Evolutionary conservation across 2,888 invertebrate genomes (phyloP), one percentile per base, ranked within the genome.

Genomic region (Anaspis maculata): DNA sequence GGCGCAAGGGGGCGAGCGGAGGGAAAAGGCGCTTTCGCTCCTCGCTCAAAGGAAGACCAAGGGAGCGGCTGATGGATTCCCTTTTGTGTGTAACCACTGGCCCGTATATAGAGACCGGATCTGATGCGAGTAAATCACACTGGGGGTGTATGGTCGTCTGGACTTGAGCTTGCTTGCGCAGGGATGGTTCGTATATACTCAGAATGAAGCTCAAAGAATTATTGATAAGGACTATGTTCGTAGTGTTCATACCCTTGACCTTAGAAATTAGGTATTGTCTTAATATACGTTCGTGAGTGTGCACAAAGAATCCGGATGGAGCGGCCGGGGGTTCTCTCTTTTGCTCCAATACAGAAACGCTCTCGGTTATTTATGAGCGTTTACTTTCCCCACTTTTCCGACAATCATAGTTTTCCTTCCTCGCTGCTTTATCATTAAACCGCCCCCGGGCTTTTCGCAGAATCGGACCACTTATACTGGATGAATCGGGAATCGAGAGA

Each of bases 351-450:
- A n/a, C n/a, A n/a, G n/a, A n/a, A n/a, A n/a, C n/a, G n/a, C n/a
- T n/a, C 46, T 48, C 35, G 34, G 55, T 56, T 59, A 62, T 62
- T 62, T 62, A 62, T 59, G 41, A 51, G 52, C 51, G 48, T 52
- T 54, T 45, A 44, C 48, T 57, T 59, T 59, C 59, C 55, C 59
- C 57, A 58, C 56, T 61, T 61, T 59, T 56, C 56, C 57, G 57
- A 56, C 60, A 54, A 58, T 61, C 60, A 59, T 61, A 59, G 58
- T 59, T 57, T 59, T 58, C 59, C 55, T 56, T 58, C 55, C 52
- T 52, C 51, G 51, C 49, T 45, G 49, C 52, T 60, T 59, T 57
- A 61, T 59, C 58, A 56, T 57, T 57, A 59, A 57, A 54, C 59
- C 58, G 52, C 58, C 61, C 57, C 57, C 49, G 36, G 52, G 48